Evolutionary conservation across 64 coral and sea anemone genomes (phyloP).

Genomic region (Montipora sp.): DNA sequence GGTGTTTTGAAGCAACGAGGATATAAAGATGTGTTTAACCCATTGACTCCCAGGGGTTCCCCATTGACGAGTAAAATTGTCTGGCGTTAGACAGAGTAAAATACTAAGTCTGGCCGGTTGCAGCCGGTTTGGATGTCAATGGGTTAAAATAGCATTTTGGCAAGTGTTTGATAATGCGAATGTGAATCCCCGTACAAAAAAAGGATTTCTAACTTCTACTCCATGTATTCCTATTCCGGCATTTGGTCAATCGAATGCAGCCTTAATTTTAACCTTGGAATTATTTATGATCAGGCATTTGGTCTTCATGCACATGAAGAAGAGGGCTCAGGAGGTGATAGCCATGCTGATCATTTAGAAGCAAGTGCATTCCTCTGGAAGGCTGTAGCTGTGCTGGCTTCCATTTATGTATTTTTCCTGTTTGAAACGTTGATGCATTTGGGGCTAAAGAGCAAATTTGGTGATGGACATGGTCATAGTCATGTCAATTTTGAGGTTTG

Average conservation of each 20-base stretch:
- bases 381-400: slow-evolving; percentile 62
- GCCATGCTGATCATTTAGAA: slow-evolving; percentile 16
- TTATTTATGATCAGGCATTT: slow-evolving; percentile 46
- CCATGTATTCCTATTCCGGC: no score
- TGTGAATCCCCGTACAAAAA: no score
- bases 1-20: no score
- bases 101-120: no score
- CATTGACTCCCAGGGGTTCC: no score
- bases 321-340: neutral
- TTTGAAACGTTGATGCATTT: slow-evolving; percentile 88
- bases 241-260: neutral
- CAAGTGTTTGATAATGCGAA: no score
- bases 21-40: no score
- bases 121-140: no score
- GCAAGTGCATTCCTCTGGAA: slow-evolving; percentile 65
- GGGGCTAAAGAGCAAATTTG: slow-evolving; percentile 59
- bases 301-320: slow-evolving; percentile 82
- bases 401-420: slow-evolving; percentile 77
- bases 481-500: slow-evolving; percentile 83
- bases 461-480: slow-evolving; percentile 53
- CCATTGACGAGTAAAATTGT: no score
- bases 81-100: no score
- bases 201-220: no score
- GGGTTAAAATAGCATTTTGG: no score
- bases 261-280: neutral